Evolutionary conservation across 2,113 vertebrate genomes (phyloP), one percentile per base, ranked within the genome.

Genomic region (Charadrius vociferus): DNA sequence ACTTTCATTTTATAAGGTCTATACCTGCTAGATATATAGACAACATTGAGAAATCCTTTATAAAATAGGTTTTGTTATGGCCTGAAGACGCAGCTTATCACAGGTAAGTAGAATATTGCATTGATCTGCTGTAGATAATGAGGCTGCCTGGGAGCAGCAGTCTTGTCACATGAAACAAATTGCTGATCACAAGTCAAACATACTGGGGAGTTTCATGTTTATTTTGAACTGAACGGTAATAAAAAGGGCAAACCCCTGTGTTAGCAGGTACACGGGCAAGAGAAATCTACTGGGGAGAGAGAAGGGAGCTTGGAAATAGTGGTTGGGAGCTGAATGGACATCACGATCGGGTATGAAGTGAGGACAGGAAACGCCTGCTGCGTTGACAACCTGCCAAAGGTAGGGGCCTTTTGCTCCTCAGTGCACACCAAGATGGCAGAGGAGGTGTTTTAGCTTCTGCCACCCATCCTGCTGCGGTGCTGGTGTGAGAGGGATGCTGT

Each of bases 121-220:
- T 68, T 88, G 81, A 95, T 93, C 65, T 94, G 39, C 77, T 84
- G 52, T 71, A 78, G 92, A 81, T 86, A 66, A 89, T 82, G 43
- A 93, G 79, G 11, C 68, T 89, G 83, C 83, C 43, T 59, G 80
- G 61, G 72, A 96, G 68, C 86, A 97, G 83, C 94, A 81, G 63
- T 87, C 77, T 81, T 62, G 61, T 88, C 75, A 58, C 65, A 84
- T 56, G 65, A 90, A 91, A 91, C 78, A 93, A 71, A 6, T 72
- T 41, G 30, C 61, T n/a, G 36, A 74, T 67, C 34, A 23, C 7
- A 9, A 81, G 63, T 81, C 90, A 92, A 63, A 89, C 43, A 24
- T 61, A 19, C 36, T 27, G 45, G n/a, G 22, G n/a, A 86, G 14
- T 49, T 92, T 74, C 45, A 16, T 1, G 5, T 68, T 84, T 86